These are phyloP conservation scores for Peromyscus melanophrys DNA, from an alignment of 2,797 vertebrate species.

Conservation along the genomic window DNA sequence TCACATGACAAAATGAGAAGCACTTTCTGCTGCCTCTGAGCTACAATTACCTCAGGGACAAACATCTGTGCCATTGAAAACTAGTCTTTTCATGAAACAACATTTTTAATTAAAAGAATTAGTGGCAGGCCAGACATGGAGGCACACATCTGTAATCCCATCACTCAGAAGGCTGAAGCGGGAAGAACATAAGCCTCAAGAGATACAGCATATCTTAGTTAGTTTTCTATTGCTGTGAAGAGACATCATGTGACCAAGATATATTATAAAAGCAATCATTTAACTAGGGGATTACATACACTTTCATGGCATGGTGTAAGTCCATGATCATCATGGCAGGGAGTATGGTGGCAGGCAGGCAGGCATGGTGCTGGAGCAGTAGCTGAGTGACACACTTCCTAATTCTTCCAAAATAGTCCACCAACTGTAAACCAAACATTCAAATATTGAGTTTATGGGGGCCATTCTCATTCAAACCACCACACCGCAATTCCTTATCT, in stretches of 20 bases:
- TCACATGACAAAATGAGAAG: slow-evolving; percentile 52
- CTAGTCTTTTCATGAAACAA: slow-evolving; percentile 41
- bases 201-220: not conserved
- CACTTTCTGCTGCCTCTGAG: not conserved
- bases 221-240: not conserved
- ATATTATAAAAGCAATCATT: not conserved
- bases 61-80: slow-evolving; percentile 47
- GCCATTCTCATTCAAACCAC: not conserved
- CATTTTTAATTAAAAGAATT: slow-evolving; percentile 9
- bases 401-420: not conserved
- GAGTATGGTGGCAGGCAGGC: not conserved
- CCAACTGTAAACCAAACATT: not conserved
- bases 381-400: not conserved
- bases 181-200: not conserved
- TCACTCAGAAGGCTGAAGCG: not conserved
- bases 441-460: not conserved
- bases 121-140: not conserved
- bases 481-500: not conserved
- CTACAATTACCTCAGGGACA: slow-evolving; percentile 39
- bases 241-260: not conserved
- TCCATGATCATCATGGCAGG: not conserved
- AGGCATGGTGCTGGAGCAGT: not conserved
- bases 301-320: not conserved
- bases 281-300: not conserved
- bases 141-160: not conserved